Base-by-base conservation (phyloP, 2,888 invertebrate species). In the Drosophila monieri region DNA sequence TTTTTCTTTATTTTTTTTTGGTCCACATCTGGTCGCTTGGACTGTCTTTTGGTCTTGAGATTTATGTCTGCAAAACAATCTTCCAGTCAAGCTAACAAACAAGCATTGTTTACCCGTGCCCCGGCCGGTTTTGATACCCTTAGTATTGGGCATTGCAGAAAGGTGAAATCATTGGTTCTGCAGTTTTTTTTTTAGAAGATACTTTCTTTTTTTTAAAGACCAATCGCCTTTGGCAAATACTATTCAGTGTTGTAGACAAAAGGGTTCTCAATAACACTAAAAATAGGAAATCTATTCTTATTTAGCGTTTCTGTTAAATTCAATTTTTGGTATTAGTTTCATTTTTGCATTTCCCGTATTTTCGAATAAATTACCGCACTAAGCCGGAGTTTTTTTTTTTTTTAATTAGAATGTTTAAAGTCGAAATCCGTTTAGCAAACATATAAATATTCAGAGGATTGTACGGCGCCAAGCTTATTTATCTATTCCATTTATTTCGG, bases 61-160 rank as follows among this genome's bases (percentile, higher is more conserved):
- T 80, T 88, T 87, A 80, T 80, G 80, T 87, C 79, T 70, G 66
- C 76, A 56, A 70, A 67, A 73, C 73, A 68, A 62, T 61, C 74
- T 73, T 68, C 41, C 55, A 80, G 61, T 57, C 85, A 54, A 62
- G 70, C 70, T 66, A 85, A 79, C 69, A 83, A 88, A 81, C 73
- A 78, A 69, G 85, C 69, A 78, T 87, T 80, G 79, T 87, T 73
- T 65, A 67, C 52, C 62, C n/a, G 35, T 75, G 46, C 53, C 68
- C 55, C 56, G 73, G 73, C 75, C 69, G 60, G 59, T 46, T 72
- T 52, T 52, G 32, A 64, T 69, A 69, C 68, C 37, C 68, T 69
- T 14, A 32, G 30, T n/a, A 59, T 30, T 37, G 64, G 30, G 55
- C 30, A 18, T 53, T n/a, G 21, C 56, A 6, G 44, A 10, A 27